Percentiles rank a stretch among this genome's conserved stretches.
phyloP scores from a whole-genome alignment of 2,797 vertebrate genomes.

The Eurystomus glaucurus region DNA sequence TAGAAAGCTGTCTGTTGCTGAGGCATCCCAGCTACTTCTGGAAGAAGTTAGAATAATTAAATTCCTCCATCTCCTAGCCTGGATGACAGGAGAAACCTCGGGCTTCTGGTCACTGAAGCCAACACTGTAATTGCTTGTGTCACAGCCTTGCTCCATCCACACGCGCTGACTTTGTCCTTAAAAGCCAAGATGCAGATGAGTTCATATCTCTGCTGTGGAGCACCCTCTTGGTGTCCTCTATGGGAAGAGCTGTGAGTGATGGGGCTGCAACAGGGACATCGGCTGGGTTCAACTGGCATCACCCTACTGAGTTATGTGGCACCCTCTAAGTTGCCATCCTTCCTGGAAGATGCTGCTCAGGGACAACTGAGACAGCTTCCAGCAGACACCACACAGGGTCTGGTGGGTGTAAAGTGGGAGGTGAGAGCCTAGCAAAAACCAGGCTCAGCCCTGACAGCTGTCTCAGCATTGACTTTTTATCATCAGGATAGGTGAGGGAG shows the following conservation, averaged over 20 bases:
- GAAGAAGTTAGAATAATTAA: neutral
- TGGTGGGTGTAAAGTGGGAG: neutral
- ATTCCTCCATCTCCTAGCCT: neutral
- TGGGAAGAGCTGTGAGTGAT: rapidly evolving
- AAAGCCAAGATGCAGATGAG: neutral
- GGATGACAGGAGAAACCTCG: neutral
- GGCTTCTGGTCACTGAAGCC: neutral
- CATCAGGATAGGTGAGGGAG: neutral
- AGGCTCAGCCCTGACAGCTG: neutral
- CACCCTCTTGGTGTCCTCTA: neutral
- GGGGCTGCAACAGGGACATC: neutral
- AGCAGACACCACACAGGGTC: neutral
- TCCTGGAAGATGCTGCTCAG: neutral
- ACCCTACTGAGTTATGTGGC: neutral
- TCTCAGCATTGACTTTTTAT: neutral
- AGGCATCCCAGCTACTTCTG: neutral
- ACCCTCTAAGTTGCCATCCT: neutral
- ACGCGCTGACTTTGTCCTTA: neutral
- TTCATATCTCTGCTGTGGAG: neutral
- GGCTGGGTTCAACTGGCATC: neutral
- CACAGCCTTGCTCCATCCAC: neutral
- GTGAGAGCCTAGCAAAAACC: neutral
- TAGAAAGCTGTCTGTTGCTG: neutral
- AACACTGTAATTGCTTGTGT: neutral
- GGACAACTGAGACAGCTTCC: neutral